These are phyloP conservation scores for Grammomys dolichurus DNA, from an alignment of 2,113 vertebrate genomes.

Conservation along the genomic window DNA sequence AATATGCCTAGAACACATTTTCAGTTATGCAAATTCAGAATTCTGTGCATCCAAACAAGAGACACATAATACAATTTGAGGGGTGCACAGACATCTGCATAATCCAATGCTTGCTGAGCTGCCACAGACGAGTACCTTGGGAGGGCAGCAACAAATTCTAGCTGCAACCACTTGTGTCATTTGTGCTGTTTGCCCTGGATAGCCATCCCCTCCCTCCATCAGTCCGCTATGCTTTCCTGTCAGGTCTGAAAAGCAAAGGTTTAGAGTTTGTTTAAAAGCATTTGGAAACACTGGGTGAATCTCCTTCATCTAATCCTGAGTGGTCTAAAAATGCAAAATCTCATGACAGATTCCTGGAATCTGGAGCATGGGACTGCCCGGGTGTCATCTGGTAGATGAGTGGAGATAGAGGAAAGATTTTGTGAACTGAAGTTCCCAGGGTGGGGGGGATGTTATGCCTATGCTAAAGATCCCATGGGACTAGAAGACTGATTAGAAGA, in stretches of 20 bases:
- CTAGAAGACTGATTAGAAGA: fast-evolving
- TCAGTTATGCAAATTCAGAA: not conserved
- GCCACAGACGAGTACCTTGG: fast-evolving
- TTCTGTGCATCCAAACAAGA: not conserved
- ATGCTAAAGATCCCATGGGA: not conserved
- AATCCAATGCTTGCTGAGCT: not conserved
- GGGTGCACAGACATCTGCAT: fast-evolving
- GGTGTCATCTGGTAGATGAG: fast-evolving
- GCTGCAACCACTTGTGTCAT: fast-evolving
- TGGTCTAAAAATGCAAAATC: not conserved
- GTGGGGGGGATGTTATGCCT: not conserved
- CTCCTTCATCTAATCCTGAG: not conserved
- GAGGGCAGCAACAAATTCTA: not conserved
- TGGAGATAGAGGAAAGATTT: not conserved
- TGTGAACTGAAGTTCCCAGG: too few relatives aligned
- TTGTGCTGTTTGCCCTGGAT: too few relatives aligned
- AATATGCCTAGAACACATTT: not conserved
- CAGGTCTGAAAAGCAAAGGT: not conserved
- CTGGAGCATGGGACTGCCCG: not conserved
- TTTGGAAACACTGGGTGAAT: not conserved
- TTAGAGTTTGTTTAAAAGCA: not conserved
- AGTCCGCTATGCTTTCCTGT: not conserved
- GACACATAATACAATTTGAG: not conserved
- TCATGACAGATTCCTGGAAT: not conserved
- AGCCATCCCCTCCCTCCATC: fast-evolving